phyloP scores from a whole-genome alignment of 2,113 vertebrate genomes.

The Rhabdomys dilectus region DNA sequence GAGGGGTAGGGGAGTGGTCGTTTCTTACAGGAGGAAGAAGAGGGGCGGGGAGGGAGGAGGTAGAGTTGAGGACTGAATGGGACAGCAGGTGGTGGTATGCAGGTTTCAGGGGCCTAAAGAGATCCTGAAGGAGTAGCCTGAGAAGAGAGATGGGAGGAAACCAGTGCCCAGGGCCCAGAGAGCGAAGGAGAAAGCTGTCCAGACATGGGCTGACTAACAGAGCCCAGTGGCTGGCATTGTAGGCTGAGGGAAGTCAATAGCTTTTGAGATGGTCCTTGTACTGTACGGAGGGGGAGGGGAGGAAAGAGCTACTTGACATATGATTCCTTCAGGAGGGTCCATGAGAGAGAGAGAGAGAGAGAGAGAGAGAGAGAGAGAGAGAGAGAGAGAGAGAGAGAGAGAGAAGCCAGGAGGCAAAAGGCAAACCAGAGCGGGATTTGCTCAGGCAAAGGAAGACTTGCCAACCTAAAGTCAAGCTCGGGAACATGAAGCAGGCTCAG shows the following conservation, averaged over 20 bases:
- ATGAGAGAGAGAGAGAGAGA: neutral
- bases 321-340: neutral
- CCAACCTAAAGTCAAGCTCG: conserved; percentile 50
- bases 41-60: neutral
- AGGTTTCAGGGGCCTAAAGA: neutral
- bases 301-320: neutral
- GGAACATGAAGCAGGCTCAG: conserved; percentile 65
- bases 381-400: neutral
- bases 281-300: neutral
- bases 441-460: conserved; percentile 47
- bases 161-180: neutral
- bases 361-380: too few species aligned
- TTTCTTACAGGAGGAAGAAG: neutral
- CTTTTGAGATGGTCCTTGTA: neutral
- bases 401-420: conserved; percentile 27
- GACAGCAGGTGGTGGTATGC: neutral
- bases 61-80: neutral
- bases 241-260: neutral
- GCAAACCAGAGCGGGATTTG: conserved; percentile 43
- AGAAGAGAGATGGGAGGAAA: neutral
- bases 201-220: neutral
- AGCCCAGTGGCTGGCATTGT: neutral
- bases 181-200: neutral
- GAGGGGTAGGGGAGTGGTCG: neutral
- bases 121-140: neutral